Conservation (phyloP, 1,140 invertebrate genomes). For the Paralvinella palmiformis region DNA sequence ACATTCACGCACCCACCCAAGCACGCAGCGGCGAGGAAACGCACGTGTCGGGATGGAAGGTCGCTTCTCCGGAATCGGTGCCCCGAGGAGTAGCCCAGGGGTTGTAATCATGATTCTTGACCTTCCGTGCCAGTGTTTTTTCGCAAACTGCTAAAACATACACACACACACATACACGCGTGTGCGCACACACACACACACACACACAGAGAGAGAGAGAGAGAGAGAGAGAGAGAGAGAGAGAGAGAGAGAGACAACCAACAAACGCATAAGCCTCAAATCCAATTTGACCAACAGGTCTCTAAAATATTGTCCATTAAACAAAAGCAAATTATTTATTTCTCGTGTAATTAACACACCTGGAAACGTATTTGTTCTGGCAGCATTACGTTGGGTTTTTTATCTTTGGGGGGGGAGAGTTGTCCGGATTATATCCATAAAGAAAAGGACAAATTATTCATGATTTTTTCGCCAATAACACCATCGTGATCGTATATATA, state of each 20-base stretch:
- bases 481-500: not conserved
- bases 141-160: too few species aligned
- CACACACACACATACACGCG: not conserved
- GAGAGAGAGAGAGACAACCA: not conserved
- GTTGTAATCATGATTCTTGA: too few species aligned
- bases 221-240: not conserved
- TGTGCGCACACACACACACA: not conserved
- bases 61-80: too few species aligned
- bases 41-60: not conserved
- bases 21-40: not conserved
- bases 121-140: too few species aligned
- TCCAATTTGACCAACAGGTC: not conserved
- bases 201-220: not conserved
- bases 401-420: too few species aligned
- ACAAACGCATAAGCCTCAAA: not conserved
- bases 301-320: not conserved
- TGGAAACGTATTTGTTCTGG: not conserved
- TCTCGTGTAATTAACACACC: not conserved
- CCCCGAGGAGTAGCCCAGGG: too few species aligned
- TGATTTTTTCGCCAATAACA: not conserved
- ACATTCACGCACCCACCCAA: not conserved
- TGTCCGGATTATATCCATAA: not conserved
- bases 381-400: not conserved
- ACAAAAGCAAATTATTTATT: not conserved
- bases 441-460: not conserved